These are phyloP conservation scores for Pseudopleuronectes americanus DNA, from an alignment of 2,797 vertebrate genomes.

Conservation along the genomic window DNA sequence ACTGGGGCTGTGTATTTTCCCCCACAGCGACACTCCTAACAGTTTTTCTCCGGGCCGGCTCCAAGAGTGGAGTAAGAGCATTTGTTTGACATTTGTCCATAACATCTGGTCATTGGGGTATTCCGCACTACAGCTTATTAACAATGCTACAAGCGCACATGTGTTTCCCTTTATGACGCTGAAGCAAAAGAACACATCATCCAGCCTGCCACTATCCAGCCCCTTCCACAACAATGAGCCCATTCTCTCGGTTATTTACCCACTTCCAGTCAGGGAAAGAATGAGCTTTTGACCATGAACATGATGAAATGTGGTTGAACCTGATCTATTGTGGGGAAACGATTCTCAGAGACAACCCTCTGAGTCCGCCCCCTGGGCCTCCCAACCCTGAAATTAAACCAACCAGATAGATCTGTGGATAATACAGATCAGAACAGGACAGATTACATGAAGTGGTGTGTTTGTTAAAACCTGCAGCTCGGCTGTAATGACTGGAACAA, in stretches of 20 bases:
- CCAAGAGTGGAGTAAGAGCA: slow-evolving; percentile 76
- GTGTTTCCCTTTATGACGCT: slow-evolving; percentile 84
- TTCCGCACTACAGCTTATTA: slow-evolving; percentile 83
- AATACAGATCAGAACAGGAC: slow-evolving; percentile 49
- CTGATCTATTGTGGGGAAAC: slow-evolving; percentile 76
- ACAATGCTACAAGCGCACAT: slow-evolving; percentile 85
- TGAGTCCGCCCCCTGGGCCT: background rate
- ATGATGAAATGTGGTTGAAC: slow-evolving; percentile 78
- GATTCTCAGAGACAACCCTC: slow-evolving; percentile 61
- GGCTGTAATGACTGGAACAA: slow-evolving; percentile 24
- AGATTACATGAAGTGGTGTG: slow-evolving; percentile 31
- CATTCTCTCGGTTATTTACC: slow-evolving; percentile 82
- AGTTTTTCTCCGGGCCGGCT: slow-evolving; percentile 57
- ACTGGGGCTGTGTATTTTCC: slow-evolving; percentile 67
- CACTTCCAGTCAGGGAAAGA: slow-evolving; percentile 76
- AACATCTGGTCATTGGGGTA: slow-evolving; percentile 85
- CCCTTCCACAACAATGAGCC: slow-evolving; percentile 84
- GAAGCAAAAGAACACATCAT: slow-evolving; percentile 84
- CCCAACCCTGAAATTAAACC: slow-evolving; percentile 57
- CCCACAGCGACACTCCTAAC: slow-evolving; percentile 60
- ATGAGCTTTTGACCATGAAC: slow-evolving; percentile 76
- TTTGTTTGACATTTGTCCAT: slow-evolving; percentile 88
- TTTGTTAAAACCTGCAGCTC: slow-evolving; percentile 35
- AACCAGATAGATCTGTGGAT: slow-evolving; percentile 55
- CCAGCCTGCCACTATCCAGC: slow-evolving; percentile 80